Evolutionary conservation across 2,113 vertebrate genomes (phyloP).

Genomic region (Erythrocercus mccallii): DNA sequence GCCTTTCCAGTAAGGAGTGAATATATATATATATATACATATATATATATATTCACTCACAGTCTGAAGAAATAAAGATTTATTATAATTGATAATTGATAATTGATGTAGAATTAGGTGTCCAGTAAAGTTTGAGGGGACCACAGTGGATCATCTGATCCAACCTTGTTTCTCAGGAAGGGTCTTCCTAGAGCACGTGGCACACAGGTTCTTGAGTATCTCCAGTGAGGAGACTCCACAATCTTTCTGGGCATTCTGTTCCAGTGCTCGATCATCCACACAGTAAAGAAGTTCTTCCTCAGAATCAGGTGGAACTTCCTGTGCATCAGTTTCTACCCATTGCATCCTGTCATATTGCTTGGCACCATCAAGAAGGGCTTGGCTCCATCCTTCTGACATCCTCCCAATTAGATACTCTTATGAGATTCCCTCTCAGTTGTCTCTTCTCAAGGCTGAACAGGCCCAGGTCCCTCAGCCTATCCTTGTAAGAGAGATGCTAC

Average conservation of each 20-base stretch:
- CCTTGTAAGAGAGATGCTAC: background rate
- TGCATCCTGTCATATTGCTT: background rate
- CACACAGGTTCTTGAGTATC: background rate
- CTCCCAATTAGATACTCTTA: background rate
- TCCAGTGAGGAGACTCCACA: background rate
- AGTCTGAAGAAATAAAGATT: background rate
- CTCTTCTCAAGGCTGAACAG: background rate
- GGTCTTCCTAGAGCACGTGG: background rate
- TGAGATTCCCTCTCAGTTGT: background rate
- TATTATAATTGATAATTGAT: background rate
- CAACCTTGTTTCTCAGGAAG: background rate
- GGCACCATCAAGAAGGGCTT: background rate
- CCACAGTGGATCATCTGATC: background rate
- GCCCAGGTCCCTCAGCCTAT: background rate
- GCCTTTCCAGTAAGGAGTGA: background rate
- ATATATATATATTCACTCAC: background rate
- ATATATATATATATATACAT: background rate
- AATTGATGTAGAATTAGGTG: background rate
- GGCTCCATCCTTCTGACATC: background rate
- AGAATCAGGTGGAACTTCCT: background rate
- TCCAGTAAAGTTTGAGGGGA: background rate
- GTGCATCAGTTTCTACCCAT: background rate
- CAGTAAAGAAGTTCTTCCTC: background rate
- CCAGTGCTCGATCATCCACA: fast-evolving
- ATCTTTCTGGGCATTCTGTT: background rate